Evolutionary conservation across 2,888 invertebrate species (phyloP).

Genomic region (Drosophila nigritarsus): DNA sequence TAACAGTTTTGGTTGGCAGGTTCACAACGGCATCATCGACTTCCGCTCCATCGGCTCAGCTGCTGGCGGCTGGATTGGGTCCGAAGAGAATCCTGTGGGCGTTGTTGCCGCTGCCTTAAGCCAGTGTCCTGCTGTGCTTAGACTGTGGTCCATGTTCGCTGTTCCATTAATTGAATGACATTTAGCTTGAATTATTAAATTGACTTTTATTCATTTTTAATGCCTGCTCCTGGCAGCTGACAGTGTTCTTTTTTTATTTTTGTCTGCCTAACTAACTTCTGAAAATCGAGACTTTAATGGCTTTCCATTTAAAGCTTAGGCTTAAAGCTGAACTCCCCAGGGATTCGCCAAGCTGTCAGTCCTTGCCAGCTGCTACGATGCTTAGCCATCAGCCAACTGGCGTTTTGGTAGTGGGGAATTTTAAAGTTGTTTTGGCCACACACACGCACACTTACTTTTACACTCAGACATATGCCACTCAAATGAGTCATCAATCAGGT

Average conservation of each 20-base stretch:
- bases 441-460: conserved; percentile 45
- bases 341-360: conserved; percentile 29
- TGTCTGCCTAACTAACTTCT: conserved; percentile 2
- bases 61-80: conserved; percentile 43
- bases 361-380: conserved; percentile 29
- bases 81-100: conserved; percentile 19
- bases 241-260: background rate
- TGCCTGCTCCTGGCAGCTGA: conserved; percentile 31
- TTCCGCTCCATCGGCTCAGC: conserved; percentile 71
- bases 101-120: conserved; percentile 24
- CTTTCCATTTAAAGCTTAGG: conserved; percentile 62
- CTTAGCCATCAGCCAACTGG: conserved; percentile 49
- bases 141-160: conserved; percentile 35
- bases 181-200: conserved; percentile 75
- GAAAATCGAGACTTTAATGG: conserved; percentile 59
- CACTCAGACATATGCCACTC: conserved; percentile 38
- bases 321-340: conserved; percentile 38
- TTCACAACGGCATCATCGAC: conserved; percentile 44
- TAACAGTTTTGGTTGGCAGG: conserved; percentile 37
- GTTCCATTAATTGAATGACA: conserved; percentile 67
- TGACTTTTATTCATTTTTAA: conserved; percentile 72
- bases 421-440: conserved; percentile 27
- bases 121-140: conserved; percentile 52
- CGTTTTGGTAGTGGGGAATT: conserved; percentile 11
- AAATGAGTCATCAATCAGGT: conserved; percentile 73